A percentile compares a stretch with the other conserved stretches of the same genome.
phyloP scores from a whole-genome alignment of 1,140 invertebrate genomes.

The Agrilus planipennis region DNA sequence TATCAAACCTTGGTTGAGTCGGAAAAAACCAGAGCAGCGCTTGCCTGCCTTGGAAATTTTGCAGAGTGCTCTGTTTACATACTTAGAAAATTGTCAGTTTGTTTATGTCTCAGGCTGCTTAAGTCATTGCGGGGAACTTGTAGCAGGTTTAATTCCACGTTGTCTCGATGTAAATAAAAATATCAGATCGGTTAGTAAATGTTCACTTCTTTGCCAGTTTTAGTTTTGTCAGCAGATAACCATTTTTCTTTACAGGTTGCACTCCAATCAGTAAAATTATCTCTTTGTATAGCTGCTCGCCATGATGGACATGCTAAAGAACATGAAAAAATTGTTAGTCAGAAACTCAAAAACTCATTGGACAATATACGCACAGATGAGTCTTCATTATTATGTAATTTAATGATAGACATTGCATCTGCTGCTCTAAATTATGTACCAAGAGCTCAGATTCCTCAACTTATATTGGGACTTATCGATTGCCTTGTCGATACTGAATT shows the following conservation, averaged over 20 bases:
- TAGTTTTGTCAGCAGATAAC: constrained; percentile 9
- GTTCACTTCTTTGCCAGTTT: background rate
- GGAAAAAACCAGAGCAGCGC: constrained; percentile 57
- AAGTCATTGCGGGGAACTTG: constrained; percentile 57
- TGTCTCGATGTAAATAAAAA: constrained; percentile 52
- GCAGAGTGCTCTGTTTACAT: constrained; percentile 48
- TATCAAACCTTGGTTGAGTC: constrained; percentile 55
- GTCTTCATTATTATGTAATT: constrained; percentile 49
- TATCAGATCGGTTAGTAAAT: constrained; percentile 30
- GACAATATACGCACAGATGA: constrained; percentile 52
- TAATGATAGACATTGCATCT: constrained; percentile 45
- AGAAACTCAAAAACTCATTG: constrained; percentile 42
- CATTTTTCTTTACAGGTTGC: constrained; percentile 39
- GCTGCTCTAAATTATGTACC: constrained; percentile 46
- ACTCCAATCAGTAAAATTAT: constrained; percentile 48
- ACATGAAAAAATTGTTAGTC: constrained; percentile 45
- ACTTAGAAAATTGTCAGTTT: constrained; percentile 53
- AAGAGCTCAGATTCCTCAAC: constrained; percentile 48
- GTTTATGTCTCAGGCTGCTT: constrained; percentile 55
- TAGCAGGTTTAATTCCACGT: constrained; percentile 64
- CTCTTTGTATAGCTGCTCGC: constrained; percentile 40
- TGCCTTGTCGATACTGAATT: constrained; percentile 48
- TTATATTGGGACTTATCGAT: constrained; percentile 49
- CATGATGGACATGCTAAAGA: constrained; percentile 55
- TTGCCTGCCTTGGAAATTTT: constrained; percentile 48